Percentiles rank a stretch among this genome's conserved stretches.
Evolutionary conservation across 2,888 invertebrate genomes (phyloP).

Genomic region (Ephialtes manifestator): DNA sequence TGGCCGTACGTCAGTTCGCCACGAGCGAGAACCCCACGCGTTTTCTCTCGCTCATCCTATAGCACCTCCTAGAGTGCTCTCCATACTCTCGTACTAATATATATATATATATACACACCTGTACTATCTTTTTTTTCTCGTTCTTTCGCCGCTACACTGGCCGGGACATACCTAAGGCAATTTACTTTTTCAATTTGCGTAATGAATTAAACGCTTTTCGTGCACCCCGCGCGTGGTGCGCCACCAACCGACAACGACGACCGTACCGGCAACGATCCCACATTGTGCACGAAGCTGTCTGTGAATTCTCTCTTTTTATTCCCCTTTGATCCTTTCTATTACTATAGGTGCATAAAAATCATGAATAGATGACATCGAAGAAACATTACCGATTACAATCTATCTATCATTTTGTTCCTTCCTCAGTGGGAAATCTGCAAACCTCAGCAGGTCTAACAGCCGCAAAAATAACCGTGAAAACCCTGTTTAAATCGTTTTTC

Average conservation of each 20-base stretch:
- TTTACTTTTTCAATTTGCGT: constrained; percentile 85
- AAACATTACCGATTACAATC: background rate
- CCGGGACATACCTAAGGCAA: constrained; percentile 80
- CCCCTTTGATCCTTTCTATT: background rate
- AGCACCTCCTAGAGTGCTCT: constrained; percentile 1
- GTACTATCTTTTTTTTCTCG: constrained; percentile 50
- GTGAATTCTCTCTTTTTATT: background rate
- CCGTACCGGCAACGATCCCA: constrained; percentile 25
- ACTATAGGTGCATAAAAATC: background rate
- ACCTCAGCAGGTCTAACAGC: too few species aligned
- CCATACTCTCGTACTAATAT: background rate
- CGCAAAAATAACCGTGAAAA: too few species aligned
- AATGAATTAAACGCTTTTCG: constrained; percentile 83
- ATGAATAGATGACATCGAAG: background rate
- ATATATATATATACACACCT: constrained; percentile 26
- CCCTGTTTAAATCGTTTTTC: too few species aligned
- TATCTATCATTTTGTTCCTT: background rate
- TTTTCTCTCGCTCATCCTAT: constrained; percentile 24
- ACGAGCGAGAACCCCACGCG: constrained; percentile 54
- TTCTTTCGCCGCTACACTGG: constrained; percentile 46
- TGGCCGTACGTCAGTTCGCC: constrained; percentile 80
- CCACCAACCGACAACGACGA: constrained; percentile 46
- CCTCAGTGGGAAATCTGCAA: too few species aligned
- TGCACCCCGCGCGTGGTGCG: constrained; percentile 48
- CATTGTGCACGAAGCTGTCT: background rate